Evolutionary conservation across 1,140 invertebrate genomes (phyloP).

Genomic region (Euwallacea similis): DNA sequence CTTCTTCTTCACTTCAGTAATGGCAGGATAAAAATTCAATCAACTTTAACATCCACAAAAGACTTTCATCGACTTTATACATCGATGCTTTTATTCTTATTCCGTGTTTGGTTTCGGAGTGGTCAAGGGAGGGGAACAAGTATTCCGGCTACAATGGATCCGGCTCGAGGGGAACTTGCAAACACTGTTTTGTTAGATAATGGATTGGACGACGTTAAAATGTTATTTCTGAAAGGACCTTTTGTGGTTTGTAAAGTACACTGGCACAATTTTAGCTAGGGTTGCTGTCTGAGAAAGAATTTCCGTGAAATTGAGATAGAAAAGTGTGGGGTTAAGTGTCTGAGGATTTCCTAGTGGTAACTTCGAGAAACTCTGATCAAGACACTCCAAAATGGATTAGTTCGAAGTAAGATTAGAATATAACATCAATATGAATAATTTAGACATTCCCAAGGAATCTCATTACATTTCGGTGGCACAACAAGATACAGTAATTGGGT

Average conservation of each 20-base stretch:
- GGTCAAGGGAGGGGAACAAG: background rate
- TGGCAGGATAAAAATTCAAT: conserved; percentile 3
- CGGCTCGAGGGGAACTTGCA: background rate
- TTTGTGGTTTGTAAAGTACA: background rate
- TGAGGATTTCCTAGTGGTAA: too few species aligned
- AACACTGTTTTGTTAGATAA: conserved; percentile 9
- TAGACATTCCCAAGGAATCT: too few species aligned
- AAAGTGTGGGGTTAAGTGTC: too few species aligned
- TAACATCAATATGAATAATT: too few species aligned
- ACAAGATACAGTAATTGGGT: too few species aligned
- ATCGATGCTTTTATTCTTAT: conserved; percentile 1
- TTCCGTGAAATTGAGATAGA: too few species aligned
- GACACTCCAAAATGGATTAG: too few species aligned
- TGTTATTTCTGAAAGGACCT: background rate
- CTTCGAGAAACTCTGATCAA: too few species aligned
- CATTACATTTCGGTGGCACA: too few species aligned
- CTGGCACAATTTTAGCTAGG: background rate
- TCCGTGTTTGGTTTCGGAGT: background rate
- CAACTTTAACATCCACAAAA: conserved; percentile 12
- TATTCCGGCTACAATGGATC: conserved; percentile 5
- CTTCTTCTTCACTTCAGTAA: too few species aligned
- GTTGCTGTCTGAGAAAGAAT: too few species aligned
- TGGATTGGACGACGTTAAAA: conserved; percentile 14
- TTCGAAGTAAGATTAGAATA: too few species aligned
- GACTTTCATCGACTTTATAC: background rate